Evolutionary conservation across 1,140 invertebrate genomes (phyloP), one percentile per base, ranked within the genome.

Genomic region (Diploscapter pachys): DNA sequence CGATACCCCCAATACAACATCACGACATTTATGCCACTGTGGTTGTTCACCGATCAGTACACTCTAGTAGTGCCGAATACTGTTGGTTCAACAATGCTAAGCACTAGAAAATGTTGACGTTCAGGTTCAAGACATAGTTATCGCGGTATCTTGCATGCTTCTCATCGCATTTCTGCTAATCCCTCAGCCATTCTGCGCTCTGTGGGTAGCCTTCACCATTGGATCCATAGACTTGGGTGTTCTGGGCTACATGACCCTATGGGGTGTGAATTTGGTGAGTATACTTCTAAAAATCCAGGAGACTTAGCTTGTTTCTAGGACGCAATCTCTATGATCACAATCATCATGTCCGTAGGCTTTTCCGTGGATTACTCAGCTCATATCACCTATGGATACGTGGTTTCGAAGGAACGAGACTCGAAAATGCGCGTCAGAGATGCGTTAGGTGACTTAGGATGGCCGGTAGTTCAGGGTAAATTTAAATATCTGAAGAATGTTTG

Each of bases 321-420:
- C 86, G 94, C 94, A 3, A 96, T 98, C 81, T 97, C 95, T 0
- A 98, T 98, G 95, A 97, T 98, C 59, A 97, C 98, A 82, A 89
- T 98, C 2, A 97, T 98, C 63, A 98, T 98, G 95, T 96, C 94
- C 82, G 96, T 98, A 52, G 95, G 95, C 57, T 98, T 98, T 87
- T 96, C 93, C 3, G 94, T 98, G 0, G 95, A 98, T 83, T 98
- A 96, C 85, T 95, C 94, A 0, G 95, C 95, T 6, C 95, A 98
- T 83, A 97, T 98, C 59, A 96, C 94, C 79, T 96, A 98, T 83
- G 93, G 93, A 0, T 98, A 95, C 86, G 94, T 97, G 90, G 91
- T 93, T 11, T 93, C 92, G 1, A 78, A 82, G n/a, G 78, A 83
- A 8, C 89, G 90, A 2, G 70, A 76, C 31, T 54, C 75, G 3